Conservation (phyloP, 2,888 invertebrate species). For the Automeris io region DNA sequence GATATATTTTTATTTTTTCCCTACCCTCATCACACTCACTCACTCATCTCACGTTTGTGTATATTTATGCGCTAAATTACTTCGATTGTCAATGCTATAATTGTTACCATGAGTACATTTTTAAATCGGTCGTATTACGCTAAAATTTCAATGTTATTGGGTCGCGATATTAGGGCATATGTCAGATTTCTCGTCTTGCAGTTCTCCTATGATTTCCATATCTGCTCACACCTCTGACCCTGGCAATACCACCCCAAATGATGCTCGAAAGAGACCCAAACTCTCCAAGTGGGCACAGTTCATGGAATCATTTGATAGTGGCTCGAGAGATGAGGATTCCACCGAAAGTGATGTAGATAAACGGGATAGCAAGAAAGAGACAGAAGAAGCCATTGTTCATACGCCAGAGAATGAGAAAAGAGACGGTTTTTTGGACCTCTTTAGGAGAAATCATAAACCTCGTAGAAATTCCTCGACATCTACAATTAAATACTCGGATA, state of each 20-base stretch:
- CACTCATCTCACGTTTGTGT: no score
- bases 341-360: slow-evolving; percentile 33
- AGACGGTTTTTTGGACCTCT: neutral
- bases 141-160: neutral
- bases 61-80: neutral
- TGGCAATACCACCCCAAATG: neutral
- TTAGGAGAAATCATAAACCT: neutral
- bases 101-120: neutral
- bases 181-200: slow-evolving; percentile 28
- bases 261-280: slow-evolving; percentile 18
- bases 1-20: neutral
- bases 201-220: slow-evolving; percentile 24
- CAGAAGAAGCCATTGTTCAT: slow-evolving; percentile 16
- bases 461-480: neutral
- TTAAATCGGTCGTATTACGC: neutral
- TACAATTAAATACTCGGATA: neutral
- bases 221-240: neutral
- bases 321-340: slow-evolving; percentile 37
- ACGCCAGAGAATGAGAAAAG: slow-evolving; percentile 1
- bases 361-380: slow-evolving; percentile 37
- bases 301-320: slow-evolving; percentile 43
- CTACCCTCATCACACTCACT: neutral
- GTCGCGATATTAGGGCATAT: slow-evolving; percentile 9
- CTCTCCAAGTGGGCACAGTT: slow-evolving; percentile 46
- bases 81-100: neutral